Percentiles rank a stretch among this genome's conserved stretches.
Conservation (phyloP, 2,113 vertebrate genomes). For the Serilophus lunatus region DNA sequence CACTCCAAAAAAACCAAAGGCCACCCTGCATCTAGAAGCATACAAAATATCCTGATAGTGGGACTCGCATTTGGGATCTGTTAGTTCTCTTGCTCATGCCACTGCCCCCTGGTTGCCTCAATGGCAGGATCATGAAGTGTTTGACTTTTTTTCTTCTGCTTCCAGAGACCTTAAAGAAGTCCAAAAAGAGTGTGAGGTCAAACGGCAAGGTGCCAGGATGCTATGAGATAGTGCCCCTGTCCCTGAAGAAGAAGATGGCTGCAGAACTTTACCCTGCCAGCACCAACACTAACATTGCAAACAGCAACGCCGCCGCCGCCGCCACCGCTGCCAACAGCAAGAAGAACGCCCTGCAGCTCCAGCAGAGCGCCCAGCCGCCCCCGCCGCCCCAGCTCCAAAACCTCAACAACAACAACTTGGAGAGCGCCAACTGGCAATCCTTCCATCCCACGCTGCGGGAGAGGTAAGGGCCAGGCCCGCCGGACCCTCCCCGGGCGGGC, state of each 20-base stretch:
- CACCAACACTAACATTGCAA: conserved; percentile 75
- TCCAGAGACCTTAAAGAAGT: conserved; percentile 90
- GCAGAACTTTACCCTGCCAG: conserved; percentile 87
- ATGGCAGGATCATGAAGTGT: conserved; percentile 94
- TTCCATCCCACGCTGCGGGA: conserved; percentile 91
- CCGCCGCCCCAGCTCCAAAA: conserved; percentile 80
- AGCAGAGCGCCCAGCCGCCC: conserved; percentile 71
- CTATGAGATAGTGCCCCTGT: conserved; percentile 81
- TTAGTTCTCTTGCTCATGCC: conserved; percentile 78
- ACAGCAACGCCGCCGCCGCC: conserved; percentile 73
- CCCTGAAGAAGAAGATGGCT: conserved; percentile 89
- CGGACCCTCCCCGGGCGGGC: background rate
- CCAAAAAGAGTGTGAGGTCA: conserved; percentile 78
- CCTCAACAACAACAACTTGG: conserved; percentile 91
- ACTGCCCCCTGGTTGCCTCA: conserved; percentile 83
- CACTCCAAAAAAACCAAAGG: background rate
- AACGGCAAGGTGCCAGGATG: conserved; percentile 77
- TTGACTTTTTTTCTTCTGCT: conserved; percentile 89
- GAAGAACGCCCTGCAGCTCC: conserved; percentile 73
- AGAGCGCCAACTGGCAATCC: conserved; percentile 86
- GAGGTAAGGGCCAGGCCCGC: conserved; percentile 77
- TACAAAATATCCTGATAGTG: background rate
- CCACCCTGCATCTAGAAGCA: conserved; percentile 4
- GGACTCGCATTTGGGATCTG: conserved; percentile 44
- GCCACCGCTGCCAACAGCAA: conserved; percentile 77